A percentile compares a stretch with the other conserved stretches of the same genome.
These are phyloP conservation scores for Mesoclemmys tuberculata DNA, from an alignment of 2,113 vertebrate genomes.

Conservation along the genomic window DNA sequence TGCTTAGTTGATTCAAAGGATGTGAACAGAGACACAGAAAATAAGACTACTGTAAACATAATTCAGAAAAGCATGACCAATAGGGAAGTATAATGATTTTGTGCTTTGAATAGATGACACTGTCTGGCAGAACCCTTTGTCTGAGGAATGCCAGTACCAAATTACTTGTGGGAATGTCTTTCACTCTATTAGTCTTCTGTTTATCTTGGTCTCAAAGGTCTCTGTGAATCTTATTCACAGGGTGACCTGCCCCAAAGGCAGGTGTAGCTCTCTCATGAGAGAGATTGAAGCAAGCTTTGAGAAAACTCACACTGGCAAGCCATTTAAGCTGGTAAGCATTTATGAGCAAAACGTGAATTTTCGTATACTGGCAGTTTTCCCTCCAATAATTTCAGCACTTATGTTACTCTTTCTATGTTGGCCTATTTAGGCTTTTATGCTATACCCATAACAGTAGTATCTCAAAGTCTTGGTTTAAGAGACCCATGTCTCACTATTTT, in stretches of 20 bases:
- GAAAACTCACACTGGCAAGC: background rate
- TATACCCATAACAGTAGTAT: background rate
- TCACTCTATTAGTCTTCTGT: background rate
- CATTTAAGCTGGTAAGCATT: background rate
- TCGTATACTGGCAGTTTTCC: too few relatives aligned
- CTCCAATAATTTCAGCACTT: background rate
- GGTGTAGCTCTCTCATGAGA: background rate
- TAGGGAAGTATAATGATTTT: background rate
- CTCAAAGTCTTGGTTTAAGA: background rate
- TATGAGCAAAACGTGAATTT: background rate
- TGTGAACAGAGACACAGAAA: background rate
- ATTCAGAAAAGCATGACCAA: conserved; percentile 28
- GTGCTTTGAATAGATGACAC: background rate
- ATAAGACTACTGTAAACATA: conserved; percentile 32
- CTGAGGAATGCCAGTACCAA: background rate
- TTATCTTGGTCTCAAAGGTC: background rate
- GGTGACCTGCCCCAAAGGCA: background rate
- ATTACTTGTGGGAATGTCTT: background rate
- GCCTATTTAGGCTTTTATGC: background rate
- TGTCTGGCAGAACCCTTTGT: background rate
- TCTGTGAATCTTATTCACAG: background rate
- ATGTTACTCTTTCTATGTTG: background rate
- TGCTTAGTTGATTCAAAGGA: conserved; percentile 16
- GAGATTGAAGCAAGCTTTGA: background rate
- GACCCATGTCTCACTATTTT: background rate